phyloP scores from a whole-genome alignment of 2,888 invertebrate genomes.

The Lasioglossum leucozonium region DNA sequence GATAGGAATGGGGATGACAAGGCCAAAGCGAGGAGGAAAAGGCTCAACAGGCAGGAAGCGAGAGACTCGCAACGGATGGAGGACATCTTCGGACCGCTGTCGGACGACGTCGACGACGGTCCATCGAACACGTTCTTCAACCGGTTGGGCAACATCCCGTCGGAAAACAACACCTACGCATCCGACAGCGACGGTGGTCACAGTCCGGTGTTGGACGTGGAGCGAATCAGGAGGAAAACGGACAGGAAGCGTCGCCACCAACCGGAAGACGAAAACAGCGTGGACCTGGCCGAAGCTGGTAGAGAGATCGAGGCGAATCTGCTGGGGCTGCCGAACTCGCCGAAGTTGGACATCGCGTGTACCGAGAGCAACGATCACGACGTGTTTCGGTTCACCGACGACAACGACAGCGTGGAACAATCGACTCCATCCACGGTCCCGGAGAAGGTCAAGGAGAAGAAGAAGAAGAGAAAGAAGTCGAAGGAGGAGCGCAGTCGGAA shows the following conservation, averaged over 20 bases:
- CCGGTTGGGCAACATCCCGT: slow-evolving; percentile 73
- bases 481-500: slow-evolving; percentile 91
- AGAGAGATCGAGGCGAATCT: slow-evolving; percentile 93
- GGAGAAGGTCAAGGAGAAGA: slow-evolving; percentile 90
- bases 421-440: slow-evolving; percentile 81
- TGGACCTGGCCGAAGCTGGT: slow-evolving; percentile 92
- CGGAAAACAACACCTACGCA: slow-evolving; percentile 78
- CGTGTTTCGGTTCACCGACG: slow-evolving; percentile 88
- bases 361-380: slow-evolving; percentile 86
- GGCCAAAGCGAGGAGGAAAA: slow-evolving; percentile 81
- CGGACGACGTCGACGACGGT: slow-evolving; percentile 88
- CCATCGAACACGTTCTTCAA: slow-evolving; percentile 81
- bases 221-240: slow-evolving; percentile 78
- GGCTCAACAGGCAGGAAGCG: slow-evolving; percentile 87
- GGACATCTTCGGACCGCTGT: slow-evolving; percentile 94
- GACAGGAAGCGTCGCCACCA: slow-evolving; percentile 82
- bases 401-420: slow-evolving; percentile 86
- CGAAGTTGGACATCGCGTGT: slow-evolving; percentile 86
- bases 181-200: slow-evolving; percentile 86
- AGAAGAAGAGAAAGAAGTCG: slow-evolving; percentile 93
- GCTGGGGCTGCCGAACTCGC: slow-evolving; percentile 88
- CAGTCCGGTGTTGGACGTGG: slow-evolving; percentile 84
- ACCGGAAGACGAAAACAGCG: slow-evolving; percentile 91
- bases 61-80: slow-evolving; percentile 88
- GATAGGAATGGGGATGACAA: slow-evolving; percentile 83